These are phyloP conservation scores for Oophaga sylvatica DNA, from an alignment of 2,797 vertebrate species.

Conservation along the genomic window DNA sequence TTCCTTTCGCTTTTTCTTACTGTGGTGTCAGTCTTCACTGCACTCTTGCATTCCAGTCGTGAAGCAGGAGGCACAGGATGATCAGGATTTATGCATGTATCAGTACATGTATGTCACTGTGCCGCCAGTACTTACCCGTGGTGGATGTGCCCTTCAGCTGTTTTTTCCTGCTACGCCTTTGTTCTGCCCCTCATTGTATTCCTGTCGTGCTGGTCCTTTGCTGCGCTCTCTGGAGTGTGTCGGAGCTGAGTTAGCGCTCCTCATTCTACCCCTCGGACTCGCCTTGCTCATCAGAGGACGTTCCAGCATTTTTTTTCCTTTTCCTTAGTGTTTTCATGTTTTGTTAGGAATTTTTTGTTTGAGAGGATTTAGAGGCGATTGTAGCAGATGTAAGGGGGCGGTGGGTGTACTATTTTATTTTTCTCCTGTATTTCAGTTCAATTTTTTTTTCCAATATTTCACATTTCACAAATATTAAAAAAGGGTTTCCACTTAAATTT, in stretches of 20 bases:
- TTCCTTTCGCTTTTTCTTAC: background rate
- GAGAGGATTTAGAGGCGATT: background rate
- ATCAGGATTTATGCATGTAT: background rate
- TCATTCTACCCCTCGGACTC: background rate
- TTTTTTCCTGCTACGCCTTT: background rate
- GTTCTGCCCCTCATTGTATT: background rate
- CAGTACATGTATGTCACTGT: background rate
- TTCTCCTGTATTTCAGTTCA: too few species aligned
- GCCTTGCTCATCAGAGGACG: background rate
- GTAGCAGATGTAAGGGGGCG: background rate
- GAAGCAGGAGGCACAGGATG: background rate
- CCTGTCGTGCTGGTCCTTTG: background rate
- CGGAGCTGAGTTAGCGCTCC: background rate
- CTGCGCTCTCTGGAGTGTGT: conserved; percentile 14
- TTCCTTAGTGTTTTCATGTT: background rate
- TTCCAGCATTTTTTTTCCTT: background rate
- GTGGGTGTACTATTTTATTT: background rate
- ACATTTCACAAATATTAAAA: too few species aligned
- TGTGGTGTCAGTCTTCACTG: background rate
- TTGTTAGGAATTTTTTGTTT: background rate
- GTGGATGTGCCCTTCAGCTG: background rate
- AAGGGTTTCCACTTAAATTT: too few species aligned
- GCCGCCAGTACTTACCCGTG: background rate
- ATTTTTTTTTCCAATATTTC: too few species aligned
- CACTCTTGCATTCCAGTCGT: background rate